A percentile compares a stretch with the other conserved stretches of the same genome.
phyloP scores from a whole-genome alignment of 2,797 vertebrate species.

The Macropodus opercularis region DNA sequence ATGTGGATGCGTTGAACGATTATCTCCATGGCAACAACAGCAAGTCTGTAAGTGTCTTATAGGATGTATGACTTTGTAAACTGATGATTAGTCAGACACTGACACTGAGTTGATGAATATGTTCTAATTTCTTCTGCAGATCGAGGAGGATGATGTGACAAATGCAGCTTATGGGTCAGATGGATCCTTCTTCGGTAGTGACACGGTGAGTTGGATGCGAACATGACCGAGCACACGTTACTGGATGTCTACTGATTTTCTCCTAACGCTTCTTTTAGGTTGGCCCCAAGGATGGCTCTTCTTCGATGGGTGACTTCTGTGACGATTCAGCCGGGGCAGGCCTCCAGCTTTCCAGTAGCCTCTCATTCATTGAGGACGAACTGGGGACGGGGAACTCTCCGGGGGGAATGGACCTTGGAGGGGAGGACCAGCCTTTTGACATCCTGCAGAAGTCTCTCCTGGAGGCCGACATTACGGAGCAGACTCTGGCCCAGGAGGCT shows the following conservation, averaged over 20 bases:
- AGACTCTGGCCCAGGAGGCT: slow-evolving; percentile 97
- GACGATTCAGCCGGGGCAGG: slow-evolving; percentile 87
- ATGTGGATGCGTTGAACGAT: slow-evolving; percentile 96
- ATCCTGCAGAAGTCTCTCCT: slow-evolving; percentile 98
- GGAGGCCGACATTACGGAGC: slow-evolving; percentile 98
- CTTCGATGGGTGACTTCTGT: slow-evolving; percentile 84
- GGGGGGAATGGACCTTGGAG: slow-evolving; percentile 88
- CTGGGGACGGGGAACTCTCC: slow-evolving; percentile 88
- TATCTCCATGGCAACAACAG: slow-evolving; percentile 96
- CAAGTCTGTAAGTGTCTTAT: slow-evolving; percentile 91
- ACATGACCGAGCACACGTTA: neutral
- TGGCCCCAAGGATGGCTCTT: slow-evolving; percentile 90
- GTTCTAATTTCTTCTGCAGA: too few relatives aligned
- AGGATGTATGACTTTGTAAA: slow-evolving; percentile 14
- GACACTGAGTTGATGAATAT: too few relatives aligned
- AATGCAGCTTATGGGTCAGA: slow-evolving; percentile 91
- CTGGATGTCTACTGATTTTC: slow-evolving; percentile 40
- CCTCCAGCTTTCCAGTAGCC: slow-evolving; percentile 93
- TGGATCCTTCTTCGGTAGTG: slow-evolving; percentile 91
- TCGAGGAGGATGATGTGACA: slow-evolving; percentile 91
- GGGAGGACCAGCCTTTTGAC: slow-evolving; percentile 97
- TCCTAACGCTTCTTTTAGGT: slow-evolving; percentile 72
- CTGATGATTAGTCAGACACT: too few relatives aligned
- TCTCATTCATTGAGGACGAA: slow-evolving; percentile 97
- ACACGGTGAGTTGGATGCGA: slow-evolving; percentile 78